A percentile compares a stretch with the other conserved stretches of the same genome.
Evolutionary conservation across 2,113 vertebrate genomes (phyloP).

Genomic region (Pygoscelis antarcticus): DNA sequence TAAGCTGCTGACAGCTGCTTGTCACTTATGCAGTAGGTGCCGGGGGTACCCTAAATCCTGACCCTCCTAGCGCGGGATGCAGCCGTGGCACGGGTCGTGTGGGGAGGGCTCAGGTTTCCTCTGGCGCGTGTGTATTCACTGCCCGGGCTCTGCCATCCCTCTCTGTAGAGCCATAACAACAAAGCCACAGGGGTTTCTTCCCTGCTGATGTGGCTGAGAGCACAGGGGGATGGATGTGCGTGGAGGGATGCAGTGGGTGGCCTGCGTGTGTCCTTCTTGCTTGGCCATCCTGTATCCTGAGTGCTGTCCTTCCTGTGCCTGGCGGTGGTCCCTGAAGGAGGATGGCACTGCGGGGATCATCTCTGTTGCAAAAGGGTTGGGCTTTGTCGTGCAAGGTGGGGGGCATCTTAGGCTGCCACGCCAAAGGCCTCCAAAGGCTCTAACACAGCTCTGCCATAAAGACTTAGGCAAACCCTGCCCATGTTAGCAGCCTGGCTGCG

Average conservation of each 20-base stretch:
- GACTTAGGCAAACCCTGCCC: neutral
- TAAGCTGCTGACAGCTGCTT: slow-evolving; percentile 51
- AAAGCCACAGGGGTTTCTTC: neutral
- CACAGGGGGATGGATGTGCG: fast-evolving
- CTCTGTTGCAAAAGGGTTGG: neutral
- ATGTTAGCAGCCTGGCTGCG: neutral
- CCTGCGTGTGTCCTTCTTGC: fast-evolving
- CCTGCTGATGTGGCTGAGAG: neutral
- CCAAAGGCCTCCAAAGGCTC: neutral
- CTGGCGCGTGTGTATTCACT: fast-evolving
- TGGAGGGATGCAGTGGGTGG: neutral
- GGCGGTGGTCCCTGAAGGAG: neutral
- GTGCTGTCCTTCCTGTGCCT: neutral
- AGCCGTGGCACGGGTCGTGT: neutral
- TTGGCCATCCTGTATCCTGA: neutral
- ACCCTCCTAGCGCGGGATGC: neutral
- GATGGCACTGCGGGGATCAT: neutral
- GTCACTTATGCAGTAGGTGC: slow-evolving; percentile 29
- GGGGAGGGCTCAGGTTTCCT: neutral
- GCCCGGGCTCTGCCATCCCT: neutral
- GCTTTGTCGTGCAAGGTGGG: neutral
- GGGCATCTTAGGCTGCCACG: neutral
- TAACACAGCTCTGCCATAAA: neutral
- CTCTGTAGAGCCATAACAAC: neutral
- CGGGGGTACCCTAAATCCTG: slow-evolving; percentile 21